These are phyloP conservation scores for Stomatorhinus ivindoensis DNA, from an alignment of 2,113 vertebrate genomes.

Conservation along the genomic window DNA sequence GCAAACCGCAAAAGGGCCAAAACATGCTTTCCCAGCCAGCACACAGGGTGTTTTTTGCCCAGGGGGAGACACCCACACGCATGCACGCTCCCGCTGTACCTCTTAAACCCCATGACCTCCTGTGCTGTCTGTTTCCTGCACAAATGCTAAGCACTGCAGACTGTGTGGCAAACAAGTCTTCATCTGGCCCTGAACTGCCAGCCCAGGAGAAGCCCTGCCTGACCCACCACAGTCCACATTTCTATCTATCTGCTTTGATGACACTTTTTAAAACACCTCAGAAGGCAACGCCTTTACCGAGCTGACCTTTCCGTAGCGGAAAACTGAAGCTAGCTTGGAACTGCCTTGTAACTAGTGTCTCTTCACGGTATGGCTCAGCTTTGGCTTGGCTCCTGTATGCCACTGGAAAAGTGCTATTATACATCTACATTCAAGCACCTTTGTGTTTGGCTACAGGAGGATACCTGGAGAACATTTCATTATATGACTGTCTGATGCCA, in stretches of 20 bases:
- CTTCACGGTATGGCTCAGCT: background rate
- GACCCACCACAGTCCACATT: background rate
- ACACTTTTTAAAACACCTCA: background rate
- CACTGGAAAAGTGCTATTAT: background rate
- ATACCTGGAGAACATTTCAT: background rate
- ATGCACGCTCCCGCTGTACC: slow-evolving; percentile 4
- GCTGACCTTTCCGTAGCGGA: background rate
- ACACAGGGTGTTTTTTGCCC: slow-evolving; percentile 40
- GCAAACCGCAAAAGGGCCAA: slow-evolving; percentile 44
- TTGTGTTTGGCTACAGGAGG: background rate
- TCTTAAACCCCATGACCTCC: slow-evolving; percentile 24
- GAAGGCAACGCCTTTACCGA: background rate
- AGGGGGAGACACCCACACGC: slow-evolving; percentile 36
- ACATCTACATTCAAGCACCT: background rate
- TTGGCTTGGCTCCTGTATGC: background rate
- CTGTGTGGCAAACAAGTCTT: background rate
- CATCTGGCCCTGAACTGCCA: background rate
- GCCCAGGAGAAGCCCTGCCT: background rate
- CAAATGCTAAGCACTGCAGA: background rate
- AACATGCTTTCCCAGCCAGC: slow-evolving; percentile 25
- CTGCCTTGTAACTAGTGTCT: background rate
- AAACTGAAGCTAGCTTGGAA: background rate
- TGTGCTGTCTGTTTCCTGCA: background rate
- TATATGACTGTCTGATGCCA: background rate
- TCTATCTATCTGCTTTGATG: background rate